A percentile compares a stretch with the other conserved stretches of the same genome.
Evolutionary conservation across 2,888 invertebrate species (phyloP).

Genomic region (Chrysomela aeneicollis): DNA sequence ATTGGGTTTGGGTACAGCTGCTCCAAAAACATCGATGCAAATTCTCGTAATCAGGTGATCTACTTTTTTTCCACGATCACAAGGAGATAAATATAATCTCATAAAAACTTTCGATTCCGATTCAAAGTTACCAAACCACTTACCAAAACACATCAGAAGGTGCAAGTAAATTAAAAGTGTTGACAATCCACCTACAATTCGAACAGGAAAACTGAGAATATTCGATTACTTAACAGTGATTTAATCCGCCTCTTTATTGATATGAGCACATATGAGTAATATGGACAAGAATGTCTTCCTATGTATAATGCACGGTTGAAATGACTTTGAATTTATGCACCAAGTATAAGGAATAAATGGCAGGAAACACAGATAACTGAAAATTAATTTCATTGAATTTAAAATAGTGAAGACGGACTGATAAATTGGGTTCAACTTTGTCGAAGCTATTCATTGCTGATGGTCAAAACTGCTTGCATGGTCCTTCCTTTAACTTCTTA

Average conservation of each 20-base stretch:
- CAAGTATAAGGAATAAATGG: slow-evolving; percentile 7
- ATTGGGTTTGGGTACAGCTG: too few relatives aligned
- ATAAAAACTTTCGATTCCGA: slow-evolving; percentile 20
- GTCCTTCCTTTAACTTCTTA: too few relatives aligned
- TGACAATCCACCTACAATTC: slow-evolving; percentile 25
- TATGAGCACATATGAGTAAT: slow-evolving; percentile 32
- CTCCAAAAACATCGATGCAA: too few relatives aligned
- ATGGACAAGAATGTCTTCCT: slow-evolving; percentile 26
- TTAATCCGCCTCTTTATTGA: slow-evolving; percentile 25
- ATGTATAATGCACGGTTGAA: slow-evolving; percentile 9
- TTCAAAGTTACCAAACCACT: slow-evolving; percentile 13
- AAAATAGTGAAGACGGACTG: neutral
- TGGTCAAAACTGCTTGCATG: too few relatives aligned
- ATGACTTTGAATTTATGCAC: slow-evolving; percentile 5
- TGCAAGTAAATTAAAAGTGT: slow-evolving; percentile 11
- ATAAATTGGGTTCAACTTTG: neutral
- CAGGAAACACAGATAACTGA: slow-evolving; percentile 16
- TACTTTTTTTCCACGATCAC: slow-evolving; percentile 1
- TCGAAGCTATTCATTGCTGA: too few relatives aligned
- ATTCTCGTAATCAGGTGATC: neutral
- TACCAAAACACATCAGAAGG: neutral
- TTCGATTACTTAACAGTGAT: slow-evolving; percentile 23
- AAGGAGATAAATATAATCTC: slow-evolving; percentile 9
- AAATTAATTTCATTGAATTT: slow-evolving; percentile 6
- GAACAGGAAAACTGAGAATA: slow-evolving; percentile 22